phyloP scores from a whole-genome alignment of 2,888 invertebrate species.

The Napeogenes sylphis region DNA sequence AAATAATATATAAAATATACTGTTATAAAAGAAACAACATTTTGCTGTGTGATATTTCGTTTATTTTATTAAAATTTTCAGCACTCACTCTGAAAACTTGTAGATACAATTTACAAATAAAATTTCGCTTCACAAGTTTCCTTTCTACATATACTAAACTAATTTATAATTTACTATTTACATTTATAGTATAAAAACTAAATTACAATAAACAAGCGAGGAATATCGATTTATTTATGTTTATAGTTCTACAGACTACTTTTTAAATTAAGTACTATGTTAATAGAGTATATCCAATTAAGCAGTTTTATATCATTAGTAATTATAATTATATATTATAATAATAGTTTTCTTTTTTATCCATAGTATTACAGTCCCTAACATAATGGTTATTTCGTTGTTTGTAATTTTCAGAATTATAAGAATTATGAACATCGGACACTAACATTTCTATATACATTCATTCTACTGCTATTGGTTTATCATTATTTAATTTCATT shows the following conservation, averaged over 20 bases:
- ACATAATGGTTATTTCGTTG: too few relatives aligned
- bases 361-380: too few relatives aligned
- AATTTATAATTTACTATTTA: conserved; percentile 18
- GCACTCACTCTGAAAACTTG: conserved; percentile 24
- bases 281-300: background rate
- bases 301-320: background rate
- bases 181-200: conserved; percentile 15
- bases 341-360: too few relatives aligned
- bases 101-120: conserved; percentile 20
- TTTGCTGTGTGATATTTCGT: conserved; percentile 19
- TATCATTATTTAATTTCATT: too few relatives aligned
- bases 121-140: conserved; percentile 11
- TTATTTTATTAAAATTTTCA: conserved; percentile 52
- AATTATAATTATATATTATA: too few relatives aligned
- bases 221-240: conserved; percentile 2
- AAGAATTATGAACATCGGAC: too few relatives aligned
- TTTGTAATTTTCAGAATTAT: too few relatives aligned
- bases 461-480: too few relatives aligned
- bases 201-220: conserved; percentile 13
- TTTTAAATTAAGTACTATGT: background rate
- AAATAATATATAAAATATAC: background rate
- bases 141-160: conserved; percentile 14
- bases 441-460: too few relatives aligned
- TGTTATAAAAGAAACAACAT: conserved; percentile 11
- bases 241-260: background rate